Percentiles rank a stretch among this genome's conserved stretches.
phyloP scores from a whole-genome alignment of 2,888 invertebrate genomes.

The Myopa testacea region DNA sequence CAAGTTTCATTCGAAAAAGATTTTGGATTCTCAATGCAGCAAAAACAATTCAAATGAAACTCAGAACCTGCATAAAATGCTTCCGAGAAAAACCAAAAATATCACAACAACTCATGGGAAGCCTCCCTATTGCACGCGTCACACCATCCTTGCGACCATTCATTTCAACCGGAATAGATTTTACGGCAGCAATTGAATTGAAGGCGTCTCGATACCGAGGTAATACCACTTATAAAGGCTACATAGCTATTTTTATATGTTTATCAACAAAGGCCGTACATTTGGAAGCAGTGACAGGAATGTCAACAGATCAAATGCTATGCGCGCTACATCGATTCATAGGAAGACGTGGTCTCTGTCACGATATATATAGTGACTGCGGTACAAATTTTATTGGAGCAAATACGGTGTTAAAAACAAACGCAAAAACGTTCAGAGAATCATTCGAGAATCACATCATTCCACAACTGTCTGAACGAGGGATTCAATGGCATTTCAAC shows the following conservation, averaged over 20 bases:
- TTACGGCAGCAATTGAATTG: not conserved
- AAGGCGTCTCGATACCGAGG: not conserved
- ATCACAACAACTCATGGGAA: not conserved
- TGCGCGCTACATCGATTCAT: conserved; percentile 35
- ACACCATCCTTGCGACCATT: not conserved
- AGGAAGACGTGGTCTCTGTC: conserved; percentile 30
- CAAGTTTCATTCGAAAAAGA: not conserved
- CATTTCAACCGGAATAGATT: not conserved
- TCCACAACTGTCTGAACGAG: not conserved
- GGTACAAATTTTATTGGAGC: conserved; percentile 35
- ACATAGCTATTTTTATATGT: conserved; percentile 42
- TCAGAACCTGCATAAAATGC: not conserved
- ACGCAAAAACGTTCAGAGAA: not conserved
- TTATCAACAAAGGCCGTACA: conserved; percentile 41
- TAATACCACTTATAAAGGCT: not conserved
- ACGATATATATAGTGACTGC: not conserved
- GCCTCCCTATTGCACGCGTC: not conserved
- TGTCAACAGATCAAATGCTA: conserved; percentile 28
- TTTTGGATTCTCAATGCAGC: not conserved
- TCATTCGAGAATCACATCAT: not conserved
- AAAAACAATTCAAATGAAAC: not conserved
- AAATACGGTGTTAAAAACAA: not conserved
- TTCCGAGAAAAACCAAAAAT: not conserved
- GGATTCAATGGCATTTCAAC: not conserved
- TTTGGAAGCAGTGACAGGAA: conserved; percentile 40